Evolutionary conservation across 1,140 invertebrate genomes (phyloP).

Genomic region (Cydia splendana): DNA sequence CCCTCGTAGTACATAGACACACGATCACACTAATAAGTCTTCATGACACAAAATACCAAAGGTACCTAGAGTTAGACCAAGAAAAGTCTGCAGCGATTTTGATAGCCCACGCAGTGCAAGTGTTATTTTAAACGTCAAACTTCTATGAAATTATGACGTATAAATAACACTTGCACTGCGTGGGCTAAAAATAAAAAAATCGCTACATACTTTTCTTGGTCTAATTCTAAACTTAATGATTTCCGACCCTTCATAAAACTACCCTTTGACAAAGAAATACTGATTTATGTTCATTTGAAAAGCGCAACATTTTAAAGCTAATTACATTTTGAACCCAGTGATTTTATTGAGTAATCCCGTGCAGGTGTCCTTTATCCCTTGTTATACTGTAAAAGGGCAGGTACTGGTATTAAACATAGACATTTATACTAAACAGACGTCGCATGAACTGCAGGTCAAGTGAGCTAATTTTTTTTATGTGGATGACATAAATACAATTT

Average conservation of each 20-base stretch:
- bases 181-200: no score
- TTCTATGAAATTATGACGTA: no score
- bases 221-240: background rate
- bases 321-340: conserved; percentile 7
- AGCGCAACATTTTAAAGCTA: conserved; percentile 9
- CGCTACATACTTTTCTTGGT: no score
- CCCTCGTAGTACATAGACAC: no score
- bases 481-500: no score
- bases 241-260: background rate
- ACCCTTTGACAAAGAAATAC: conserved; percentile 7
- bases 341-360: background rate
- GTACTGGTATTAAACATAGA: background rate
- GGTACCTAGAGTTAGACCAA: no score
- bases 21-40: no score
- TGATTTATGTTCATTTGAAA: conserved; percentile 19
- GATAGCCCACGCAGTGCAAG: no score
- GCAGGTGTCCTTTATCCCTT: background rate
- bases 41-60: no score
- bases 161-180: no score
- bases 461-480: background rate
- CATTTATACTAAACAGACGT: background rate
- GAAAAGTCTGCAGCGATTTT: no score
- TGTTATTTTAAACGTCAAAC: no score
- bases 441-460: background rate
- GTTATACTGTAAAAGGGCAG: background rate